Base-by-base conservation (phyloP, 1,140 invertebrate genomes). In the Stegodyphus mimosarum region DNA sequence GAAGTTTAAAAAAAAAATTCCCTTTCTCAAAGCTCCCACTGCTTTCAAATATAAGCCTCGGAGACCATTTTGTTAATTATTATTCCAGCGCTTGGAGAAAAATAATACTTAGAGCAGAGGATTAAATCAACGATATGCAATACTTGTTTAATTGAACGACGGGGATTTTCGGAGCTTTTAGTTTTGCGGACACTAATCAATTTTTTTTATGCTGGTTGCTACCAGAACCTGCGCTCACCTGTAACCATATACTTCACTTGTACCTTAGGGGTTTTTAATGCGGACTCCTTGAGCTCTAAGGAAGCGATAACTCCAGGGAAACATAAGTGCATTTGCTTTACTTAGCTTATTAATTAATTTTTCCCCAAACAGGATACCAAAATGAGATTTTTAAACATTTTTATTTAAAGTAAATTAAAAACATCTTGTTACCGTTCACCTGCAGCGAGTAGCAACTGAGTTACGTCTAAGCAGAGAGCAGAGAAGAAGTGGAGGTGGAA, bases 321-420 rank as follows among this genome's bases (percentile, higher is more conserved):
- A 7, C 66, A 11, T 73, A 73, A 73, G 71, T 73, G 48, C 71
- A 73, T 73, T 73, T 73, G 9, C 71, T 15, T 48, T 15, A 49
- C 50, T 73, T 73, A 73, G 5, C 33, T 73, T 73, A 49, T 73
- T 73, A 73, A 73, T 73, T 73, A 73, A 73, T 73, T 73, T 73
- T 73, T 73, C 48, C 50, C 71, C 55, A 50, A 51, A 51, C 71
- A 50, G 33, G 71, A 60, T 60, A 15, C 55, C 15, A 60, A 9
- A 51, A 51, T 50, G 48, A 51, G 71, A 73, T 73, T 73, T 73
- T 73, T 73, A 51, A 73, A 17, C 71, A 73, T 51, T 73, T 73
- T 73, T 73, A 73, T 73, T 73, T 73, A 73, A 73, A 73, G 71
- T 73, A 48, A 73, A 73, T 73, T 73, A 73, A 73, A 73, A 73